phyloP scores from a whole-genome alignment of 2,888 invertebrate species.

The Thymelicus acteon region DNA sequence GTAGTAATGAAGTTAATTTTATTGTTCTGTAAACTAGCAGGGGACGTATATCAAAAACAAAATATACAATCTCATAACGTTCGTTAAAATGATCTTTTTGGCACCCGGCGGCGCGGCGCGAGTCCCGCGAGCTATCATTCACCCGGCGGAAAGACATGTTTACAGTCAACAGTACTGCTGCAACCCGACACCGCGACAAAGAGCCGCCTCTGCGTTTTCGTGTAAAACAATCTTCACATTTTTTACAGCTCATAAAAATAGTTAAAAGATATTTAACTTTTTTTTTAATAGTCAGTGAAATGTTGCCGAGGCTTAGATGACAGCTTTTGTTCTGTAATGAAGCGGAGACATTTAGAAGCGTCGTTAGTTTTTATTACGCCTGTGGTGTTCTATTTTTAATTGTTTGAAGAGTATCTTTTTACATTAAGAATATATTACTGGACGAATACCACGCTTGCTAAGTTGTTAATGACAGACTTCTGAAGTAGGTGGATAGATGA shows the following conservation, averaged over 20 bases:
- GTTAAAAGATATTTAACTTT: constrained; percentile 80
- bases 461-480: constrained; percentile 31
- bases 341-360: constrained; percentile 77
- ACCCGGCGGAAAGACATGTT: constrained; percentile 79
- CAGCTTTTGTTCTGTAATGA: constrained; percentile 84
- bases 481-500: constrained; percentile 36
- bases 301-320: constrained; percentile 82
- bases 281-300: constrained; percentile 83
- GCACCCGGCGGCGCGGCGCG: constrained; percentile 58
- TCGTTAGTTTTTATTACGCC: constrained; percentile 73
- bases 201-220: constrained; percentile 79
- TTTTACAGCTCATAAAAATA: constrained; percentile 83
- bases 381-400: constrained; percentile 74
- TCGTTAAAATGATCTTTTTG: constrained; percentile 55
- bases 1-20: neutral
- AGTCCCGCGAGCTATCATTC: constrained; percentile 63
- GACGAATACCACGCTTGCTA: constrained; percentile 42
- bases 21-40: constrained; percentile 2
- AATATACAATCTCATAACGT: constrained; percentile 45
- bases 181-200: constrained; percentile 78
- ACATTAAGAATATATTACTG: constrained; percentile 45
- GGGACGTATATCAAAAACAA: constrained; percentile 38
- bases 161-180: constrained; percentile 75
- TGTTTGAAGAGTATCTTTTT: constrained; percentile 59
- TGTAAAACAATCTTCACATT: constrained; percentile 83